Conservation (phyloP, 2,797 vertebrate genomes). For the Lagorchestes hirsutus region DNA sequence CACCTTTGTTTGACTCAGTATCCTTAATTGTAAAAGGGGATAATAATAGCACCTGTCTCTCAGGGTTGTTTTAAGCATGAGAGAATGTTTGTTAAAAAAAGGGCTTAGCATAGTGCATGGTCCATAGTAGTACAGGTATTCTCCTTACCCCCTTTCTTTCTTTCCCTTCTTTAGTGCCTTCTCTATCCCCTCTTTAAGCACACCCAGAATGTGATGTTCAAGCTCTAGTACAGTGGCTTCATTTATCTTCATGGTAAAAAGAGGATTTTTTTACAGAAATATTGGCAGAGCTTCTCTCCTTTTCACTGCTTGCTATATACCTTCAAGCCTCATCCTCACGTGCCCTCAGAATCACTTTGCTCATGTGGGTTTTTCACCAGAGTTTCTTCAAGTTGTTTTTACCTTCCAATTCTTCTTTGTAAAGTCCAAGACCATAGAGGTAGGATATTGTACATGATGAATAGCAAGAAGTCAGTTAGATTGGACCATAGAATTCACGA, state of each 20-base stretch:
- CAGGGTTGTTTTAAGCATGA: no score
- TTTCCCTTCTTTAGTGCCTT: neutral
- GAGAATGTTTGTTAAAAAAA: neutral
- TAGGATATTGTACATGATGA: neutral
- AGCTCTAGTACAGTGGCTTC: neutral
- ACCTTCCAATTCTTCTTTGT: neutral
- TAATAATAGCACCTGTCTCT: neutral
- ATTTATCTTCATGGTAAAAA: neutral
- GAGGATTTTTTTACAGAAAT: neutral
- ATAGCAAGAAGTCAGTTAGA: neutral
- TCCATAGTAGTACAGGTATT: neutral
- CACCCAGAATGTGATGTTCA: neutral
- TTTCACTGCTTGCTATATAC: neutral
- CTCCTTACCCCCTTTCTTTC: neutral
- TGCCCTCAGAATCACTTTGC: neutral
- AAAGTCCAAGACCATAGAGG: neutral
- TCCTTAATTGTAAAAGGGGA: slow-evolving; percentile 4
- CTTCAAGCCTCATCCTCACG: neutral
- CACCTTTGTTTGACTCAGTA: neutral
- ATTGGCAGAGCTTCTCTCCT: neutral
- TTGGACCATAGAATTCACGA: neutral
- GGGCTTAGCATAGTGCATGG: fast-evolving
- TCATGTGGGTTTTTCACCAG: neutral
- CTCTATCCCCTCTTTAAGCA: neutral
- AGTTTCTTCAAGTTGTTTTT: neutral